Base-by-base conservation (phyloP, 2,113 vertebrate genomes). In the Embiotoca jacksoni region DNA sequence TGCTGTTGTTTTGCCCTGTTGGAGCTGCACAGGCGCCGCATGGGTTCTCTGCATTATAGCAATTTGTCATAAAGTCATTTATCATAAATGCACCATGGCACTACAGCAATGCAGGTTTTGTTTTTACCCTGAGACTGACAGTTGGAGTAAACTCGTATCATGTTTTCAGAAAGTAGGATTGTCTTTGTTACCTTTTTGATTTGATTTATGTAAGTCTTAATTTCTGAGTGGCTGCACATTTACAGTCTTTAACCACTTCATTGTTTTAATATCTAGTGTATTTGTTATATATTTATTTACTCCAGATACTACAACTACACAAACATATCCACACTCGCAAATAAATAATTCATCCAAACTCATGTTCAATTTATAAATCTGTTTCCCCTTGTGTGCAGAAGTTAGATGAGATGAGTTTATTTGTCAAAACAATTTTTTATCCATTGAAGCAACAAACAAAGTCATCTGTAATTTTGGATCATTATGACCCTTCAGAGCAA, bases 61-160 rank as follows among this genome's bases (percentile, higher is more conserved):
- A 84, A 91, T 93, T 91, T 90, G 78, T 91, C 88, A 92, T 75
- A 50, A 89, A 88, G 87, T 90, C 55, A 92, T 94, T 92, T 83
- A 88, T 92, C 76, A 91, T 82, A 81, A 87, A 83, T 81, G 69
- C 71, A 87, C 72, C 69, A 55, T 85, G 69, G 83, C 85, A 84
- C 73, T 57, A 77, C 60, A 87, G 90, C 88, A 78, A 61, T 84
- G 84, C 86, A 87, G 72, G 65, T 86, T 92, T 91, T 72, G 79
- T 90, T 91, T 82, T 84, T 81, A 91, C 79, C 50, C 70, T 30
- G 5, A 77, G 60, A 67, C 54, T 57, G 64, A 85, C 81, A 78
- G 81, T 91, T 84, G 76, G n/a, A 1, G 70, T 81, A 65, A 58
- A 56, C 80, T 81, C 85, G 82, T 47, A 75, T 83, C 57, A 57